These are phyloP conservation scores for Myotis pilosus DNA, from an alignment of 2,797 vertebrate genomes.

Conservation along the genomic window DNA sequence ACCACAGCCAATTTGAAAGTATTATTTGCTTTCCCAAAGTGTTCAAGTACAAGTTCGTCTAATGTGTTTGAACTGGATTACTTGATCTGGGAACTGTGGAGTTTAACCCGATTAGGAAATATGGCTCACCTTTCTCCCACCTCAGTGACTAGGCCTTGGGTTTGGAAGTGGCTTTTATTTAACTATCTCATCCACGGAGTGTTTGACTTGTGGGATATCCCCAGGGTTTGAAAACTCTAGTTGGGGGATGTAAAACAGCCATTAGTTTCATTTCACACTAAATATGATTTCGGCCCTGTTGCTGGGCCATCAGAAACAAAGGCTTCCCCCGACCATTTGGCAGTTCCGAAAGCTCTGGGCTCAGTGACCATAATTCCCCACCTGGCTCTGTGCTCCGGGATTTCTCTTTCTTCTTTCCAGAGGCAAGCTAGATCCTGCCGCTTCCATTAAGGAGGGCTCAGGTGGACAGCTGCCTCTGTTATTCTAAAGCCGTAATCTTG, in stretches of 20 bases:
- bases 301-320: neutral
- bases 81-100: neutral
- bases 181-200: neutral
- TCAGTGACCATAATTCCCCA: neutral
- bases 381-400: neutral
- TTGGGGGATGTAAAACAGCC: neutral
- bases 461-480: neutral
- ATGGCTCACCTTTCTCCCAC: neutral
- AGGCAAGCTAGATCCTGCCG: neutral
- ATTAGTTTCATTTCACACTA: conserved; percentile 1
- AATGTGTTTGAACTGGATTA: neutral
- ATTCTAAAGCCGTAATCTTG: conserved; percentile 58
- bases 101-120: neutral
- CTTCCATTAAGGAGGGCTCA: neutral
- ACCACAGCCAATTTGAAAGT: neutral
- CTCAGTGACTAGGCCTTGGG: neutral
- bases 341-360: neutral
- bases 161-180: neutral
- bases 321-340: neutral
- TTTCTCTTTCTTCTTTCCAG: conserved; percentile 26
- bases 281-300: neutral
- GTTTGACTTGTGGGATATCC: neutral
- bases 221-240: neutral
- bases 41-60: neutral
- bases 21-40: neutral